Base-by-base conservation (phyloP, 1,140 invertebrate species). In the Drosophila miranda region DNA sequence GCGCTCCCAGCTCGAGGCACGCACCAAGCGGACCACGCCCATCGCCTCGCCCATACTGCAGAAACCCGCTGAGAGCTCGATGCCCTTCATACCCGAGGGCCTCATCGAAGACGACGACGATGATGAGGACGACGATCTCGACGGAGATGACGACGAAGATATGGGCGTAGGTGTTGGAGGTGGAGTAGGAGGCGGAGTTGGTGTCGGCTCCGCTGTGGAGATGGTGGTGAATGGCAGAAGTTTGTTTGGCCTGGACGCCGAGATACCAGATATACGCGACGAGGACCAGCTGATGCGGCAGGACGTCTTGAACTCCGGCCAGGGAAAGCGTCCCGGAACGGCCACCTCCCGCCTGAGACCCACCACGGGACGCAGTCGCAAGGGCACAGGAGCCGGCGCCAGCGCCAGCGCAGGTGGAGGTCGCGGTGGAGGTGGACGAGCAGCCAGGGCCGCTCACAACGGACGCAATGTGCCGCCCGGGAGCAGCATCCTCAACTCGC, bases 21-120 rank as follows among this genome's bases (percentile, higher is more conserved):
- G 89, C 1, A 89, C 54, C 3, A 90, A 91, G n/a, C 63, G 83
- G 8, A 53, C 63, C 34, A 75, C 81, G 28, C 81, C 89, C 23
- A 75, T 76, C 7, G 44, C 77, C 16, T 89, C 87, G 11, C 89
- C 89, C 6, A 8, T 90, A 11, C 42, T 89, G 43, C 78, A 87
- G 14, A 91, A 90, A 55, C 64, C 89, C 0, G 59, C 78, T 0
- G 90, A 91, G 45, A 80, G 34, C 6, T 78, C 89, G 0, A 90
- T 91, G 74, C 84, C 78, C 6, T 90, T 91, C 16, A 89, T 91
- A 58, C 83, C 90, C 0, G 90, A 91, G 26, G 89, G 90, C 0
- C 62, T 91, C 8, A 83, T 90, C 14, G 80, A 89, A 4, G 90
- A 91, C 52, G 80, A 86, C 9, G 83, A 82, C 14, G 70, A 81